Conservation (phyloP, 2,113 vertebrate genomes). For the Drymodes brunneopygia region DNA sequence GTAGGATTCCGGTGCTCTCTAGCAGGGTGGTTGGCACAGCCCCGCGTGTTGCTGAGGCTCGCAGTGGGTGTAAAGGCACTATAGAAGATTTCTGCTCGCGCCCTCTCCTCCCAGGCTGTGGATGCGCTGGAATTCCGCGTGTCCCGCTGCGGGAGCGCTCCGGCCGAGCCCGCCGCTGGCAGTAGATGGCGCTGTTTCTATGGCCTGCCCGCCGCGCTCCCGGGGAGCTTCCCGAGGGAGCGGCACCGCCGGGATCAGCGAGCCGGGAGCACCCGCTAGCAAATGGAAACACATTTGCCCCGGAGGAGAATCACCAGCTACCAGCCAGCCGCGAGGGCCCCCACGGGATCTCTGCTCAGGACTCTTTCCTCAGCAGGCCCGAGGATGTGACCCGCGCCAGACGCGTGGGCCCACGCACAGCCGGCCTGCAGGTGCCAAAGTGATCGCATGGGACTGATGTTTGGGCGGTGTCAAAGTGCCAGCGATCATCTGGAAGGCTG, state of each 20-base stretch:
- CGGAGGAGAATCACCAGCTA: neutral
- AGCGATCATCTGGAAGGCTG: neutral
- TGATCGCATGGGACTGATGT: neutral
- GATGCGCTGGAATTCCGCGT: neutral
- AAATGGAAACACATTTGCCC: neutral
- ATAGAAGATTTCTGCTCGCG: neutral
- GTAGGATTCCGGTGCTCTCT: neutral
- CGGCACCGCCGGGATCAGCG: neutral
- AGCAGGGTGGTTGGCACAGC: neutral
- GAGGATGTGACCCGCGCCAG: neutral
- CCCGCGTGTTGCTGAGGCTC: neutral
- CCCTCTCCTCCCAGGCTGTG: neutral
- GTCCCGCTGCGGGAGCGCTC: neutral
- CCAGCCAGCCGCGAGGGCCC: neutral
- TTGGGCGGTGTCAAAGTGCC: neutral
- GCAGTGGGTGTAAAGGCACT: neutral
- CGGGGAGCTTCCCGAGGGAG: neutral
- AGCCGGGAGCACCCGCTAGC: neutral
- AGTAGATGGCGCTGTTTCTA: slow-evolving; percentile 49
- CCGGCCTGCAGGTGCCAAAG: neutral
- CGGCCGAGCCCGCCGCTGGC: neutral
- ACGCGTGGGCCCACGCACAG: neutral
- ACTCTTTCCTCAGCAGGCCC: neutral
- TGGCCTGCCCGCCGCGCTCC: neutral
- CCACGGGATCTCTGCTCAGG: neutral